phyloP scores from a whole-genome alignment of 2,113 vertebrate species.

The Lepisosteus osseus region DNA sequence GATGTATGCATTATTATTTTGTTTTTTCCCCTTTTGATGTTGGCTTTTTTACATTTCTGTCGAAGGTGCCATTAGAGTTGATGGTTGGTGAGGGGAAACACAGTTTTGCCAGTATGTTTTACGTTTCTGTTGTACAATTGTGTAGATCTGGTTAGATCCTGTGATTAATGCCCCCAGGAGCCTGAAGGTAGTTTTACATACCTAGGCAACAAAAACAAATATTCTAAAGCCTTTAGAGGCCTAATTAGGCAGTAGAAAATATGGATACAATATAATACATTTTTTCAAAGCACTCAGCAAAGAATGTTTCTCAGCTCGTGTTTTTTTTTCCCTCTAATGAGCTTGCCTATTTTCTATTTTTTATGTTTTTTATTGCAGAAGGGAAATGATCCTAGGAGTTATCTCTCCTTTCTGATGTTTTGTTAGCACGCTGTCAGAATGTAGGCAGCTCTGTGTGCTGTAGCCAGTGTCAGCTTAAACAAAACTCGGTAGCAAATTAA shows the following conservation, averaged over 20 bases:
- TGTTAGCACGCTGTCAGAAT: conserved; percentile 12
- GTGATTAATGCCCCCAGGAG: conserved; percentile 36
- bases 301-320: conserved; percentile 26
- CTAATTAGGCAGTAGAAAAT: conserved; percentile 52
- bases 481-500: neutral
- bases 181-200: conserved; percentile 35
- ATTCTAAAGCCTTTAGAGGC: conserved; percentile 32
- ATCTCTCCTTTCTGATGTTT: conserved; percentile 16
- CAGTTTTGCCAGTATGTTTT: no score
- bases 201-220: conserved; percentile 31
- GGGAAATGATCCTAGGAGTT: conserved; percentile 29
- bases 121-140: no score
- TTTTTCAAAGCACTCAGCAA: conserved; percentile 39
- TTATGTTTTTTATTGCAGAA: conserved; percentile 17
- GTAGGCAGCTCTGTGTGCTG: conserved; percentile 12
- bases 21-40: no score
- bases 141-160: conserved; percentile 31
- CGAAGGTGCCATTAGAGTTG: no score
- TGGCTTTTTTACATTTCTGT: no score
- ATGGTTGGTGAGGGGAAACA: no score
- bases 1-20: no score
- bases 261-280: conserved; percentile 36
- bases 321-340: conserved; percentile 37
- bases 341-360: conserved; percentile 19
- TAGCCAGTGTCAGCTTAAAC: conserved; percentile 16